Conservation (phyloP, 2,797 vertebrate species). For the Sebastes hopkinsi region DNA sequence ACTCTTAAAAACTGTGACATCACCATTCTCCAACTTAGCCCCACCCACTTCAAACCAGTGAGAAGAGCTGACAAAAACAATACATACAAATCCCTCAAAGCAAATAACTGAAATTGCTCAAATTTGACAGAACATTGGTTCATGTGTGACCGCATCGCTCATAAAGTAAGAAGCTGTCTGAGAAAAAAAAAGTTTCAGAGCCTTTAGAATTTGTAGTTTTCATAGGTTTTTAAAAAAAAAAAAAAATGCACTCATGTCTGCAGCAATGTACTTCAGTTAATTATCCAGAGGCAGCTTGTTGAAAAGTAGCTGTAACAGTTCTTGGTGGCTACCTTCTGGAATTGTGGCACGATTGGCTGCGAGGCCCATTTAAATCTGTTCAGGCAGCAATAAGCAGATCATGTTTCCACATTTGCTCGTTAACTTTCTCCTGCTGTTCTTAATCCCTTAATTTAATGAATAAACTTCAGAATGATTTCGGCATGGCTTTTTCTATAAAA, state of each 20-base stretch:
- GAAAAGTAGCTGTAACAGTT: constrained; percentile 8
- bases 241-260: neutral
- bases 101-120: neutral
- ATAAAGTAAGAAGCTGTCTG: neutral
- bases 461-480: constrained; percentile 14
- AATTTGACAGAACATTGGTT: neutral
- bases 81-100: neutral
- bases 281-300: constrained; percentile 20
- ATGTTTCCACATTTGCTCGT: constrained; percentile 42
- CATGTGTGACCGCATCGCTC: neutral
- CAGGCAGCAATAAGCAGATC: constrained; percentile 40
- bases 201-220: neutral
- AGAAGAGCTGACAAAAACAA: neutral
- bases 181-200: neutral
- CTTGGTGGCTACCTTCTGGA: constrained; percentile 23
- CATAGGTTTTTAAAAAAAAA: neutral
- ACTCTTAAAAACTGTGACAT: too few species aligned
- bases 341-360: constrained; percentile 13
- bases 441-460: constrained; percentile 38
- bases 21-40: neutral
- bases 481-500: constrained; percentile 1
- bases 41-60: too few species aligned
- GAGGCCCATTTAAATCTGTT: constrained; percentile 35
- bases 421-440: constrained; percentile 35
- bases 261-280: neutral